Evolutionary conservation across 1,140 invertebrate species (phyloP), one percentile per base, ranked within the genome.

Genomic region (Euwallacea similis): DNA sequence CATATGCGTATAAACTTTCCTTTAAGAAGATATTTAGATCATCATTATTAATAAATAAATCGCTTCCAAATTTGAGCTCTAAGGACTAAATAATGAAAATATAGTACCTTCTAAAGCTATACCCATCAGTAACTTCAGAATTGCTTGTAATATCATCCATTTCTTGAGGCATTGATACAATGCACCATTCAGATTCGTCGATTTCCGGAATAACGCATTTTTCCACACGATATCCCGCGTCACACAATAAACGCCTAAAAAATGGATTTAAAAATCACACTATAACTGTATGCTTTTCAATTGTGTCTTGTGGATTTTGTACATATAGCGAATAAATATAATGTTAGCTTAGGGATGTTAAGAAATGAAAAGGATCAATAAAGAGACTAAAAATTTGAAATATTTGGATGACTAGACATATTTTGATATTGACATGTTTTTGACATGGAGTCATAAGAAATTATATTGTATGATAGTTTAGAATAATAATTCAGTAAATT

Each of bases 111-210:
- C 64, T 70, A 47, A 60, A 56, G 58, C 64, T 67, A 43, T 76
- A 72, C 10, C 72, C 69, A 56, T 71, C 74, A 41, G 75, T 78
- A 21, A 64, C 63, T 61, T 77, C 78, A 21, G 76, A 76, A 47
- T 69, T 72, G 59, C 72, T 73, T 43, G 74, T 71, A 21, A 72
- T 72, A 33, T 72, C 61, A 55, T 79, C 76, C 79, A 80, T 80
- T 63, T 74, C 73, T 44, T 56, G 71, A 42, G 76, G 72, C 62
- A 75, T 71, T 61, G 75, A 74, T 56, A 75, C 71, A 16, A 79
- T 74, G 66, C 78, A 79, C 16, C 67, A 54, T 72, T 76, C 66
- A 16, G 46, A 10, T 59, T 71, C 43, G 11, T 71, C 68, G 53
- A 70, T 72, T 15, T 73, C 70, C 68, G 61, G 61, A 7, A 75